A percentile compares a stretch with the other conserved stretches of the same genome.
These are phyloP conservation scores for Daktulosphaira vitifoliae DNA, from an alignment of 1,140 invertebrate genomes.

Conservation along the genomic window DNA sequence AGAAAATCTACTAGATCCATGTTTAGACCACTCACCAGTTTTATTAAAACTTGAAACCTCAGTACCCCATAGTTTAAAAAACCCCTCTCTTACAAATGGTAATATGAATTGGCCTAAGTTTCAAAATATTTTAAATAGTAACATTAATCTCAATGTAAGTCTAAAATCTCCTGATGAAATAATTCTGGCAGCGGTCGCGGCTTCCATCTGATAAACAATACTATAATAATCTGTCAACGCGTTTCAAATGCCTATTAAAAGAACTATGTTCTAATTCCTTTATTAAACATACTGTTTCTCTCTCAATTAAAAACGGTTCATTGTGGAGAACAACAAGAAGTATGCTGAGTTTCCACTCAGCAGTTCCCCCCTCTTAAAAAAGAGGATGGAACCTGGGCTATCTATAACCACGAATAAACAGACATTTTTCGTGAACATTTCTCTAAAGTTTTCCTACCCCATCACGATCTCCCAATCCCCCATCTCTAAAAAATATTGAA, in stretches of 20 bases:
- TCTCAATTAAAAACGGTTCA: not conserved
- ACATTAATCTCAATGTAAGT: too few relatives aligned
- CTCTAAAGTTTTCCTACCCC: too few relatives aligned
- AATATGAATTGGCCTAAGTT: constrained; percentile 1
- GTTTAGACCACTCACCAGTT: too few relatives aligned
- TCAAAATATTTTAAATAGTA: not conserved
- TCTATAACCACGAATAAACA: not conserved
- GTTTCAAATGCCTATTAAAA: not conserved
- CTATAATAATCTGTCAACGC: not conserved
- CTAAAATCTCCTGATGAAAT: not conserved
- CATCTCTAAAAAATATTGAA: not conserved
- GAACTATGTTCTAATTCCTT: too few relatives aligned
- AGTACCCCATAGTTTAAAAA: too few relatives aligned
- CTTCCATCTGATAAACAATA: constrained; percentile 8
- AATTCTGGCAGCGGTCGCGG: not conserved
- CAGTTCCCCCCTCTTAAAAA: not conserved
- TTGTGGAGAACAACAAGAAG: not conserved
- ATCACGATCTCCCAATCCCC: not conserved
- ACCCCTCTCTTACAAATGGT: too few relatives aligned
- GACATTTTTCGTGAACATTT: too few relatives aligned
- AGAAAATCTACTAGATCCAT: too few relatives aligned
- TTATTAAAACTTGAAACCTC: too few relatives aligned
- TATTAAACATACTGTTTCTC: not conserved
- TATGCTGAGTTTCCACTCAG: not conserved
- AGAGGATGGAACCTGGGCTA: not conserved